phyloP scores from a whole-genome alignment of 2,797 vertebrate genomes.

The Propithecus perrieri region DNA sequence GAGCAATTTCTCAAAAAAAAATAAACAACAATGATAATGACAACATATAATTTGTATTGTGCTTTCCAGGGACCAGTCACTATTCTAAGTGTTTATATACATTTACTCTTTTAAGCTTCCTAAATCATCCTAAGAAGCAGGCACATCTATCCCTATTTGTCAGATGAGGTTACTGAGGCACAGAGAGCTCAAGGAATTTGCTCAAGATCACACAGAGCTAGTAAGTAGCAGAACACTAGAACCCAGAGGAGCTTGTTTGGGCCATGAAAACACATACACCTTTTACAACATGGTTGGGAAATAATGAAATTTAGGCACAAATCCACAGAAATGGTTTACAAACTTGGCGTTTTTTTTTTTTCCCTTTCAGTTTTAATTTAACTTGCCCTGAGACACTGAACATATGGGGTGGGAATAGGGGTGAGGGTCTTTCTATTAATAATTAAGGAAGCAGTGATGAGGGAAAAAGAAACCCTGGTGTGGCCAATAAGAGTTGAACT shows the following conservation, averaged over 20 bases:
- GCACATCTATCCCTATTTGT: background rate
- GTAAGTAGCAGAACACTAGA: background rate
- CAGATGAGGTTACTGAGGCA: background rate
- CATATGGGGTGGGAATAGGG: no score
- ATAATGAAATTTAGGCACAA: background rate
- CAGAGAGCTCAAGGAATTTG: background rate
- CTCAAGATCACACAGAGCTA: background rate
- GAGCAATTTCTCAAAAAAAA: slow-evolving; percentile 21
- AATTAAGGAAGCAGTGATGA: background rate
- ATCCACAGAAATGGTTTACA: background rate
- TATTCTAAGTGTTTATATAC: background rate
- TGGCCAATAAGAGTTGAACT: background rate
- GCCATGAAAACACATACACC: background rate
- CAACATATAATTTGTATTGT: background rate
- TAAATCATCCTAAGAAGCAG: background rate
- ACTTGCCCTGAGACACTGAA: background rate
- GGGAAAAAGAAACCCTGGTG: background rate
- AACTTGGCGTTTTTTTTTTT: background rate
- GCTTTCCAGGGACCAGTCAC: background rate
- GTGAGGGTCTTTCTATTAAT: background rate
- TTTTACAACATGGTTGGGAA: background rate
- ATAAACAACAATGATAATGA: background rate
- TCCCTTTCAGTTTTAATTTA: background rate
- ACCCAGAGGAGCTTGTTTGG: background rate
- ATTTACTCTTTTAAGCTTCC: background rate